Percentiles rank a stretch among this genome's conserved stretches.
Conservation (phyloP, 53 echinoderm and acorn worm genomes). For the Henricia sp. region DNA sequence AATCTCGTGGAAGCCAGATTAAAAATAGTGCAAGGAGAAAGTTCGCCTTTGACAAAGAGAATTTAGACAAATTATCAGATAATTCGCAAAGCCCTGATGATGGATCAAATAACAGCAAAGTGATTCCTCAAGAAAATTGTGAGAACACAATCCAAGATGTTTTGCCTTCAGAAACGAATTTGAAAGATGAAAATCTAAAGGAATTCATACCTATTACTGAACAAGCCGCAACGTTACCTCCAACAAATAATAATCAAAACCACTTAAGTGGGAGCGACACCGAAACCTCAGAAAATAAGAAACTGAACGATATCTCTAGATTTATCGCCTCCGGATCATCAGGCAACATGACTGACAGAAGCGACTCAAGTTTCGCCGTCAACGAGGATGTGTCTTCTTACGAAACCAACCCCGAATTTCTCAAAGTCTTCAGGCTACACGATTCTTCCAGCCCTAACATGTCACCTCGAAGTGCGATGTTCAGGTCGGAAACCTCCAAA, state of each 20-base stretch:
- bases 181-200: too few relatives aligned
- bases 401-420: conserved; percentile 90
- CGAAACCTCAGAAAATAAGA: background rate
- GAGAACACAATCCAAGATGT: too few relatives aligned
- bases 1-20: background rate
- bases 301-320: conserved; percentile 4
- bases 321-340: conserved; percentile 18
- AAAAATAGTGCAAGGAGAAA: conserved; percentile 15
- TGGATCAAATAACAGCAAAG: background rate
- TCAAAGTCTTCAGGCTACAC: conserved; percentile 81
- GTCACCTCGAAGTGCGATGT: conserved; percentile 33
- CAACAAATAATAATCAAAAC: background rate
- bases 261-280: background rate
- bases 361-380: conserved; percentile 4
- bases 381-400: conserved; percentile 65
- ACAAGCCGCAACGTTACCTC: too few relatives aligned
- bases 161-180: too few relatives aligned
- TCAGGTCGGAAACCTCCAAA: background rate
- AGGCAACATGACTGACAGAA: conserved; percentile 4
- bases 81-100: background rate
- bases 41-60: conserved; percentile 40
- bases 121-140: background rate
- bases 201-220: background rate
- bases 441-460: conserved; percentile 54
- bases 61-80: background rate